A percentile compares a stretch with the other conserved stretches of the same genome.
Conservation (phyloP, 92 coral and sea anemone genomes). For the Phenganax subtilis region DNA sequence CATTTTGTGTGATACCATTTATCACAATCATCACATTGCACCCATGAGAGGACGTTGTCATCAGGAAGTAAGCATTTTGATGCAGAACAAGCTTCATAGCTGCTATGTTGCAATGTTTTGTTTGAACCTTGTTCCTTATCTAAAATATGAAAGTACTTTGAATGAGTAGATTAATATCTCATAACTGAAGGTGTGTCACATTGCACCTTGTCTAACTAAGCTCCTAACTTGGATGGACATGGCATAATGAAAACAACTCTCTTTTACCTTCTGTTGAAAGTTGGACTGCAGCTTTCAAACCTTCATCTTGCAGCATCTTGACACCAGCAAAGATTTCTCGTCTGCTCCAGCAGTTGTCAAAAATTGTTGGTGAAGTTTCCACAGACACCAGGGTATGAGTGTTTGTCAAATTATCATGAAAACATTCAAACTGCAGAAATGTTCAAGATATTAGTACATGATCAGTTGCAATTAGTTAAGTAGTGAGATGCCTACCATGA, state of each 20-base stretch:
- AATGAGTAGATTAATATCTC: not conserved
- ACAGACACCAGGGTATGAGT: not conserved
- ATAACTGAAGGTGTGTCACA: too few species aligned
- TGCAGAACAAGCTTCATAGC: slow-evolving; percentile 57
- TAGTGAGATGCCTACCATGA: slow-evolving; percentile 51
- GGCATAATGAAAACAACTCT: too few species aligned
- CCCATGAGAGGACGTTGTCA: slow-evolving; percentile 67
- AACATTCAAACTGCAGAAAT: not conserved
- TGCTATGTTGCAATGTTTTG: not conserved
- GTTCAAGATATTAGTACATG: not conserved
- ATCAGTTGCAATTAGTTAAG: too few species aligned
- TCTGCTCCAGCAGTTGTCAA: not conserved
- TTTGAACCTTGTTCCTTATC: slow-evolving; percentile 25
- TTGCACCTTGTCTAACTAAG: too few species aligned
- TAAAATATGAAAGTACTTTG: not conserved
- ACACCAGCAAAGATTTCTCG: too few species aligned
- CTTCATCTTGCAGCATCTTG: too few species aligned
- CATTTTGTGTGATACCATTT: slow-evolving; percentile 86
- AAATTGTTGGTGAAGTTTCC: not conserved
- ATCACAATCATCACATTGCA: slow-evolving; percentile 80
- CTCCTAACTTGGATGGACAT: too few species aligned
- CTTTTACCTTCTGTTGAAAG: too few species aligned
- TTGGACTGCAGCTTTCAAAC: too few species aligned
- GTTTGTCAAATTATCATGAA: not conserved
- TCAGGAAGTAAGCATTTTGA: slow-evolving; percentile 70